Conservation (phyloP, 2,113 vertebrate species). For the Ailurus styani region DNA sequence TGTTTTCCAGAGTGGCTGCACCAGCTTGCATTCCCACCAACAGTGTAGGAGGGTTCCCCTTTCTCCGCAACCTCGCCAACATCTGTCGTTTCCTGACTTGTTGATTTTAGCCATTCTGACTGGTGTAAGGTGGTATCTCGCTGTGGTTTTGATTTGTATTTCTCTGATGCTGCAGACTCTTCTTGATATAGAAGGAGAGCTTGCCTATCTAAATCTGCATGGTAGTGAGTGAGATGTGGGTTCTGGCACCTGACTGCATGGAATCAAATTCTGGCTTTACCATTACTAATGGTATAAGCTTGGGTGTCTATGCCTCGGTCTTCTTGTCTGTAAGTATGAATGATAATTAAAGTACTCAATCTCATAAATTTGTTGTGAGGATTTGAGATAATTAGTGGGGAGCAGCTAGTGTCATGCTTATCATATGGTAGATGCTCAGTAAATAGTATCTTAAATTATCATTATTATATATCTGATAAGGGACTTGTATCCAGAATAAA, state of each 20-base stretch:
- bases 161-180: no score
- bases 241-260: background rate
- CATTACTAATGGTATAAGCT: background rate
- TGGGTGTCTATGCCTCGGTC: background rate
- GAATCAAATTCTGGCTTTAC: constrained; percentile 18
- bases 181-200: background rate
- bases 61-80: no score
- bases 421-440: background rate
- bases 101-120: no score
- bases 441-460: constrained; percentile 23
- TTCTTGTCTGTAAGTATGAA: background rate
- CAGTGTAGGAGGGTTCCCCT: no score
- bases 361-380: constrained; percentile 25
- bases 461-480: background rate
- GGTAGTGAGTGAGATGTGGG: background rate
- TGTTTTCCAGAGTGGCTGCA: no score
- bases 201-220: background rate
- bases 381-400: constrained; percentile 11
- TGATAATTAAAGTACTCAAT: constrained; percentile 4
- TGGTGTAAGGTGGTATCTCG: no score
- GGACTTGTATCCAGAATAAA: constrained; percentile 10
- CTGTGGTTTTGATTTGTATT: no score
- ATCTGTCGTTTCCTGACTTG: no score
- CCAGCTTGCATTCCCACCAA: no score
- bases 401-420: background rate